phyloP scores from a whole-genome alignment of 2,888 invertebrate species.

The Cephus pulcher region DNA sequence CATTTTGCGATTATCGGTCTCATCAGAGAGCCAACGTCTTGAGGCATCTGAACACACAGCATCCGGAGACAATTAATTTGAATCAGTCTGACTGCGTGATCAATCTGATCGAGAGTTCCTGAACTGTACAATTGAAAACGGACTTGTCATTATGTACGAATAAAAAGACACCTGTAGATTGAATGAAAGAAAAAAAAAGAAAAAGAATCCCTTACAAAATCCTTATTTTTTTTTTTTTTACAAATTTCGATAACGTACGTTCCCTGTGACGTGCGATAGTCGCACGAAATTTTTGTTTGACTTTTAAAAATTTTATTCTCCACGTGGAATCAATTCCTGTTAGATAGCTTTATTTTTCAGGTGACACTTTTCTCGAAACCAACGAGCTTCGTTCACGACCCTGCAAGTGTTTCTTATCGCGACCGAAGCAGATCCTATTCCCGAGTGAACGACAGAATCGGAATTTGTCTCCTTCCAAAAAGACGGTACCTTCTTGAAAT shows the following conservation, averaged over 20 bases:
- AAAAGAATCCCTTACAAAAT: background rate
- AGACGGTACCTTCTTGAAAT: background rate
- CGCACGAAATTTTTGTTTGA: background rate
- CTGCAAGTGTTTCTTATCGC: background rate
- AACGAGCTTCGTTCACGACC: background rate
- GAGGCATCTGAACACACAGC: conserved; percentile 32
- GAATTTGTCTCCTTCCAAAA: background rate
- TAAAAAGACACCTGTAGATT: background rate
- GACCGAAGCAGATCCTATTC: background rate
- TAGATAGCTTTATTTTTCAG: background rate
- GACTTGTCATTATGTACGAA: background rate
- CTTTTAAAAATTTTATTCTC: background rate
- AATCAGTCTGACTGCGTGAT: background rate
- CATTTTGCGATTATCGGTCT: conserved; percentile 35
- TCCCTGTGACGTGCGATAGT: too few species aligned
- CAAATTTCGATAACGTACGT: too few species aligned
- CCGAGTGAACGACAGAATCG: background rate
- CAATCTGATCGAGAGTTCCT: background rate
- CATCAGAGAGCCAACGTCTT: conserved; percentile 37
- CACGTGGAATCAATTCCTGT: background rate
- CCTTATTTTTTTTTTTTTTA: background rate
- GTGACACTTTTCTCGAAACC: background rate
- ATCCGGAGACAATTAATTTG: conserved; percentile 14
- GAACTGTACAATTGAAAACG: background rate
- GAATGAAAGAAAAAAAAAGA: background rate